phyloP scores from a whole-genome alignment of 1,140 invertebrate species.

The Oryctes rhinoceros region DNA sequence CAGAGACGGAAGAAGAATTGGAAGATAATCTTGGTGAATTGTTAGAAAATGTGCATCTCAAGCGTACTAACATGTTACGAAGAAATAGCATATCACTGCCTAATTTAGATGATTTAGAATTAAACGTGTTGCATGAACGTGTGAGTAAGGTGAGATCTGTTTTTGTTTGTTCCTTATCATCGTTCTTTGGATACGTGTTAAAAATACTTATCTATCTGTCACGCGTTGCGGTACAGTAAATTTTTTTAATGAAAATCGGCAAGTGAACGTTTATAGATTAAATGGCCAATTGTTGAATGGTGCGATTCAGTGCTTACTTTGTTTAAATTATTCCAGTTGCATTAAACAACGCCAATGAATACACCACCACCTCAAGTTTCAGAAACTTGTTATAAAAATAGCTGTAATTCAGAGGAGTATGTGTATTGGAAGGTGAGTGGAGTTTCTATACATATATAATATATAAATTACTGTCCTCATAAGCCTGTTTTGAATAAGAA shows the following conservation, averaged over 20 bases:
- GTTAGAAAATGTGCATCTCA: background rate
- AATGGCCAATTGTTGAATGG: background rate
- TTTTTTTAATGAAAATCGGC: background rate
- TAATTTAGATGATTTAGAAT: conserved; percentile 54
- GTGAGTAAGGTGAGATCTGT: conserved; percentile 43
- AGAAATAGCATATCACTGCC: conserved; percentile 57
- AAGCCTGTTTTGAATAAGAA: background rate
- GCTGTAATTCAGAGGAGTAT: background rate
- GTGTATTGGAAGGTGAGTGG: conserved; percentile 13
- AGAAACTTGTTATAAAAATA: background rate
- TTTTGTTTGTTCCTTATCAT: conserved; percentile 38
- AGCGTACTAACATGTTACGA: conserved; percentile 25
- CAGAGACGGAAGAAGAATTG: background rate
- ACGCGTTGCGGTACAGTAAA: background rate
- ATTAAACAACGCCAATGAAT: background rate
- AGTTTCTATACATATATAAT: background rate
- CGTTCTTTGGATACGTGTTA: conserved; percentile 6
- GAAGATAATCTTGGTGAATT: conserved; percentile 9
- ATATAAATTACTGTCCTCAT: background rate
- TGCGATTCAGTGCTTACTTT: conserved; percentile 15
- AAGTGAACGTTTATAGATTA: background rate
- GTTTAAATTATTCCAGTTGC: conserved; percentile 15
- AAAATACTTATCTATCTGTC: background rate
- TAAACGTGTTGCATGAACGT: conserved; percentile 41
- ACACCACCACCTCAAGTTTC: background rate